A percentile compares a stretch with the other conserved stretches of the same genome.
phyloP scores from a whole-genome alignment of 2,113 vertebrate genomes.

The Tricholaema leucomelas region DNA sequence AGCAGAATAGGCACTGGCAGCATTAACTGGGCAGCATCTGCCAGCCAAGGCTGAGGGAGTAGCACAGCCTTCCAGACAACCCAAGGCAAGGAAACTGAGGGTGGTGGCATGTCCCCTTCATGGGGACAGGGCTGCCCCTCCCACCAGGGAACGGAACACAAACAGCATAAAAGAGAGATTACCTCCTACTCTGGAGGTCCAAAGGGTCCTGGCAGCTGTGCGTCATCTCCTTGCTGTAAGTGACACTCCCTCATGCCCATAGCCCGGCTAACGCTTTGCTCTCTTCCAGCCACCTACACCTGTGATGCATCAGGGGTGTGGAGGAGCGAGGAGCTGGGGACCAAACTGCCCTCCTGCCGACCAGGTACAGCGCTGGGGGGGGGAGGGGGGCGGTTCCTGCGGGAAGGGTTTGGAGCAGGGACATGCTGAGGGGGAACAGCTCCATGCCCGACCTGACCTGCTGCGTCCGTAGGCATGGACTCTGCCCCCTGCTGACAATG shows the following conservation, averaged over 20 bases:
- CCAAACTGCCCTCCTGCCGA: slow-evolving; percentile 73
- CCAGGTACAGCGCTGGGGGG: slow-evolving; percentile 72
- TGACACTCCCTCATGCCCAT: background rate
- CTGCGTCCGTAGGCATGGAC: background rate
- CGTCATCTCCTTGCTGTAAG: background rate
- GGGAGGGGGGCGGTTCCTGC: fast-evolving
- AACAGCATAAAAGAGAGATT: background rate
- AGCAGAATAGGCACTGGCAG: background rate
- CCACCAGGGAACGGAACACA: background rate
- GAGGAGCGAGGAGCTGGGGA: slow-evolving; percentile 78
- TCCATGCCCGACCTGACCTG: background rate
- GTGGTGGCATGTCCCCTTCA: background rate
- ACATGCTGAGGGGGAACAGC: background rate
- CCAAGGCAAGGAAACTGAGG: background rate
- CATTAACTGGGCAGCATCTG: background rate
- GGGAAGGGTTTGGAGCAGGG: background rate
- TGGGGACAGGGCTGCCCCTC: background rate
- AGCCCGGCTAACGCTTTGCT: background rate
- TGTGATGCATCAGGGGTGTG: slow-evolving; percentile 81
- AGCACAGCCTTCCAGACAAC: background rate
- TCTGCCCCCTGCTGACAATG: background rate
- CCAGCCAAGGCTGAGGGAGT: background rate
- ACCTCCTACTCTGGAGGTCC: background rate
- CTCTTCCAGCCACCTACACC: slow-evolving; percentile 78
- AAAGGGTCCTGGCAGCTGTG: background rate